Percentiles rank a stretch among this genome's conserved stretches.
These are phyloP conservation scores for Herpailurus yagouaroundi DNA, from an alignment of 2,113 vertebrate genomes.

Conservation along the genomic window DNA sequence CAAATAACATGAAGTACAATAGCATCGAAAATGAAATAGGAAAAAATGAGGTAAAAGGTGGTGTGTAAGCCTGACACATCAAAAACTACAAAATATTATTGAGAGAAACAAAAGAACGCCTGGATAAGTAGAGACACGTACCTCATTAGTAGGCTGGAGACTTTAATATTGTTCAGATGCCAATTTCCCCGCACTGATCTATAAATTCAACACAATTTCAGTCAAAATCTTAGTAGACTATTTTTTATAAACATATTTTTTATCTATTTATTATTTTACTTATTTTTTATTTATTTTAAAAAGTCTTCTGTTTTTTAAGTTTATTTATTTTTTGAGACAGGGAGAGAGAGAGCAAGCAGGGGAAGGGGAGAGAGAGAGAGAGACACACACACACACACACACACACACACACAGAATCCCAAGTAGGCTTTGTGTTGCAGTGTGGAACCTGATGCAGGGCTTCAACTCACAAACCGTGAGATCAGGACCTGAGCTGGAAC, in stretches of 20 bases:
- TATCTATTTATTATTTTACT: too few relatives aligned
- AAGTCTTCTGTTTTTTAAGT: too few relatives aligned
- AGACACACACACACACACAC: too few relatives aligned
- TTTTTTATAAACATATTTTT: not conserved
- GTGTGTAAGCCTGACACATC: not conserved
- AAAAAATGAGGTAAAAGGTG: not conserved
- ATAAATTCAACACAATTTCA: not conserved
- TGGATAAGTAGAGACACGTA: not conserved
- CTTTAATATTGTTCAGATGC: not conserved
- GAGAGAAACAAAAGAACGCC: not conserved
- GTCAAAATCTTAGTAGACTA: not conserved
- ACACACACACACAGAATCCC: too few relatives aligned
- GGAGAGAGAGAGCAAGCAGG: not conserved
- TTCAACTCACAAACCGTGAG: too few relatives aligned
- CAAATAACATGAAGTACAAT: not conserved
- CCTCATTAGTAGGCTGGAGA: not conserved
- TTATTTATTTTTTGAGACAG: too few relatives aligned
- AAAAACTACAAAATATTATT: not conserved
- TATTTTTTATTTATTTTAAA: too few relatives aligned
- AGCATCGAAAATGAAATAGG: not conserved
- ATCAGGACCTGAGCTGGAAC: too few relatives aligned
- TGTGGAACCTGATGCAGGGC: too few relatives aligned
- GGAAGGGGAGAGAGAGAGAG: too few relatives aligned
- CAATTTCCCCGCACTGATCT: not conserved
- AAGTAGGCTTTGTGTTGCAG: too few relatives aligned